A percentile compares a stretch with the other conserved stretches of the same genome.
phyloP scores from a whole-genome alignment of 2,797 vertebrate genomes.

The Lycodopsis pacificus region DNA sequence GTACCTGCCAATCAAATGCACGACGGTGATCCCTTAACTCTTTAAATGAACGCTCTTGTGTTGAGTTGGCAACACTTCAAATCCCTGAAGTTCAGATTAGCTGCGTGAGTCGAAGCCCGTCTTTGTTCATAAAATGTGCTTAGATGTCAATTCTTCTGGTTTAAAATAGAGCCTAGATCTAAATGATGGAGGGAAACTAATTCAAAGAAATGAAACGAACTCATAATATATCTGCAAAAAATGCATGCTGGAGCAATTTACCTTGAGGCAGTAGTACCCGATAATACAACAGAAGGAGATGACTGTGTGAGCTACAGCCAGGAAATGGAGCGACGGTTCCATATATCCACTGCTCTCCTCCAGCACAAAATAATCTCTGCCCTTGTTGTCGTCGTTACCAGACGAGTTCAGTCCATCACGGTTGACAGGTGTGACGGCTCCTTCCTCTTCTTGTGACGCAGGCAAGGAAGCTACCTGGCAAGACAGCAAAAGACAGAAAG shows the following conservation, averaged over 20 bases:
- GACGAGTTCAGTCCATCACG: conserved; percentile 31
- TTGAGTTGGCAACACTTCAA: neutral
- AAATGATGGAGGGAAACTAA: neutral
- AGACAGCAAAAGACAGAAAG: conserved; percentile 13
- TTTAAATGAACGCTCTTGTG: neutral
- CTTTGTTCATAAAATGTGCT: neutral
- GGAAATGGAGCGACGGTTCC: conserved; percentile 87
- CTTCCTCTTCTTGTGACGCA: conserved; percentile 78
- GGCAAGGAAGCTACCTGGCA: conserved; percentile 87
- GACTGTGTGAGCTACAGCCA: conserved; percentile 91
- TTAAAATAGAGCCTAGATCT: neutral
- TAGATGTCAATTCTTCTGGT: neutral
- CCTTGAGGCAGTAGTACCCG: conserved; percentile 96
- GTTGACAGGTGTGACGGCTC: conserved; percentile 34
- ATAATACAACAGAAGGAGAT: conserved; percentile 97
- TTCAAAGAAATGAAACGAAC: neutral
- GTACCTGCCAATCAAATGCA: conserved; percentile 84
- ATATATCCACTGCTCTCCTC: conserved; percentile 87
- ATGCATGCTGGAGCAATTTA: conserved; percentile 50
- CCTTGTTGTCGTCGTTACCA: conserved; percentile 42
- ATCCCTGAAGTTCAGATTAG: neutral
- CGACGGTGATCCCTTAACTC: neutral
- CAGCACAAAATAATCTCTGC: conserved; percentile 87
- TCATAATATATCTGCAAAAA: conserved; percentile 11
- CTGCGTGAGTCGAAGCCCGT: neutral